These are phyloP conservation scores for Lagorchestes hirsutus DNA, from an alignment of 2,797 vertebrate species.

Conservation along the genomic window DNA sequence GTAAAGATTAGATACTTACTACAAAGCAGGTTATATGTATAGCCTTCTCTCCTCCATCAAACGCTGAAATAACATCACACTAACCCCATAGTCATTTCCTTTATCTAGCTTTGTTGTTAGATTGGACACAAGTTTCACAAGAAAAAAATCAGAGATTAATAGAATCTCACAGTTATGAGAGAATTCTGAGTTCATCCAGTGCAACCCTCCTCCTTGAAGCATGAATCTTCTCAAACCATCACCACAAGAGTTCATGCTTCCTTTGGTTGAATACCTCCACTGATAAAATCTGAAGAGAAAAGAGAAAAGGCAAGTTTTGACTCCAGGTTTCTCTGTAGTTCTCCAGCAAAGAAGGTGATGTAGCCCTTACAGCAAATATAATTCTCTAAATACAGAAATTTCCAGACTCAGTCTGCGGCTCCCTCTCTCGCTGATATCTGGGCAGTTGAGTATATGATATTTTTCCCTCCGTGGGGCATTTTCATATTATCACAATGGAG, in stretches of 20 bases:
- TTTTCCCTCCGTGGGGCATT: too few species aligned
- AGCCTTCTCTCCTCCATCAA: neutral
- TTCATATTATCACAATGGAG: too few species aligned
- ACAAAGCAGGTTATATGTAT: conserved; percentile 25
- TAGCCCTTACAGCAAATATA: conserved; percentile 18
- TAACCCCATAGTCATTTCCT: neutral
- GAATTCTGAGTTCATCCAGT: neutral
- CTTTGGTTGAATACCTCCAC: neutral
- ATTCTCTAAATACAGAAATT: neutral
- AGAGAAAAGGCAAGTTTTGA: neutral
- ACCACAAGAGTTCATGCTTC: neutral
- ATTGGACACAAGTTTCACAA: neutral
- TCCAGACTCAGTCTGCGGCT: neutral
- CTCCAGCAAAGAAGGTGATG: neutral
- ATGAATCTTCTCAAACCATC: neutral
- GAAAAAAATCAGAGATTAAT: neutral
- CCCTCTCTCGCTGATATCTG: neutral
- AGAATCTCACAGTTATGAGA: neutral
- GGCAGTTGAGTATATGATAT: neutral
- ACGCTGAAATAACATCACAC: neutral
- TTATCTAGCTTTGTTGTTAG: neutral
- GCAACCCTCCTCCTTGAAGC: neutral
- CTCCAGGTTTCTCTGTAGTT: neutral
- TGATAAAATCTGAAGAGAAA: neutral
- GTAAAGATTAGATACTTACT: neutral